Evolutionary conservation across 2,113 vertebrate species (phyloP), one percentile per base, ranked within the genome.

Genomic region (Hassar affinis): DNA sequence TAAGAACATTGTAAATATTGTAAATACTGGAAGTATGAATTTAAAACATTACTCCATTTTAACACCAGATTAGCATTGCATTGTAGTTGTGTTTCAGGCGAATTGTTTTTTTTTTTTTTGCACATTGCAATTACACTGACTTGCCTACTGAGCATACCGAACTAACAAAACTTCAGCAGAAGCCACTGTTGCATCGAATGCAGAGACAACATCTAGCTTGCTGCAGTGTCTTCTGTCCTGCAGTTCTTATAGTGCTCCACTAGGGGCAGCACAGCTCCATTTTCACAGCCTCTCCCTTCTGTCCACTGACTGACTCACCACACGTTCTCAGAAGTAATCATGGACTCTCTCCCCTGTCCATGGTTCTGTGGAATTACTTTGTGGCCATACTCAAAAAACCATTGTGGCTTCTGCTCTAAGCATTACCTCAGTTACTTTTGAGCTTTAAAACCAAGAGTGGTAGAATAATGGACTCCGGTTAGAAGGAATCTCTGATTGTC

Each of bases 171-270:
- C 59, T 62, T 76, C 30, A 64, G 33, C 42, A 61, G 30, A 49
- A 33, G 35, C 20, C 6, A 61, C 42, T 66, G 57, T 64, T 80
- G 49, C 42, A 75, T 62, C 61, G 10, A 33, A 71, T 62, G 68
- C 56, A 54, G 22, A 61, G 22, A 64, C 14, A 75, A 62, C n/a
- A 57, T 25, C 27, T 1, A 18, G 35, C 69, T 76, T 85, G 80
- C 83, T 84, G 87, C 80, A 86, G 83, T 75, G 66, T 69, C 27
- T 66, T 22, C 42, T 49, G 20, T 45, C 11, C 27, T 82, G 82
- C 45, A 61, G 25, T 83, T 83, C 18, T 68, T 22, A 15, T 11
- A 27, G 45, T 42, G 68, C 25, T 72, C 88, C 89, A 88, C 85
- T 22, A 76, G 86, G 71, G 80, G 85, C 80, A 27, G 27, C 52